phyloP scores from a whole-genome alignment of 2,113 vertebrate genomes.

The Varanus salvator region DNA sequence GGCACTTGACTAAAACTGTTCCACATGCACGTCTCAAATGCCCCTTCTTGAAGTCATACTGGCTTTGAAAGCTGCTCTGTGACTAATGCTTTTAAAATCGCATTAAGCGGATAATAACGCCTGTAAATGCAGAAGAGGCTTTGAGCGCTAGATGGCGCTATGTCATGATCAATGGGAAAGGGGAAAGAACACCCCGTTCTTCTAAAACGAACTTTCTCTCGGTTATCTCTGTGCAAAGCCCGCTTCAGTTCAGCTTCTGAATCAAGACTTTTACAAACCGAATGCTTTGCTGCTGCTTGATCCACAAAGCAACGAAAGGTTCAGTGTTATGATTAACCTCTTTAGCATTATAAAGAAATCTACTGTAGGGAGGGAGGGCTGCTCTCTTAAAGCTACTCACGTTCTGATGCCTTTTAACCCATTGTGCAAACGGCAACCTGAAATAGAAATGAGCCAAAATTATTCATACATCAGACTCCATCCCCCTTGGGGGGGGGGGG shows the following conservation, averaged over 20 bases:
- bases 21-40: too few species aligned
- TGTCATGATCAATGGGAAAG: slow-evolving; percentile 34
- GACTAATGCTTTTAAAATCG: not conserved
- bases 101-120: not conserved
- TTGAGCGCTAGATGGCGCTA: slow-evolving; percentile 75
- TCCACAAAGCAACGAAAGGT: not conserved
- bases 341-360: not conserved
- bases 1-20: not conserved
- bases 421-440: not conserved
- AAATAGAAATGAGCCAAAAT: not conserved
- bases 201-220: not conserved
- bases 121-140: not conserved
- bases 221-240: not conserved
- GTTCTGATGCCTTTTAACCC: not conserved
- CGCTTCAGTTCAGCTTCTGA: not conserved
- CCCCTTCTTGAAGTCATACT: not conserved
- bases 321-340: not conserved
- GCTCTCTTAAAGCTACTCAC: not conserved
- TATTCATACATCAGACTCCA: not conserved
- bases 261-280: not conserved
- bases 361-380: not conserved
- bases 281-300: slow-evolving; percentile 24
- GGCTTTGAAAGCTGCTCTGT: not conserved
- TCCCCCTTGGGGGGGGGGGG: not conserved
- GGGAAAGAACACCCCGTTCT: accelerated